phyloP scores from a whole-genome alignment of 2,113 vertebrate genomes.

The Eptesicus fuscus region DNA sequence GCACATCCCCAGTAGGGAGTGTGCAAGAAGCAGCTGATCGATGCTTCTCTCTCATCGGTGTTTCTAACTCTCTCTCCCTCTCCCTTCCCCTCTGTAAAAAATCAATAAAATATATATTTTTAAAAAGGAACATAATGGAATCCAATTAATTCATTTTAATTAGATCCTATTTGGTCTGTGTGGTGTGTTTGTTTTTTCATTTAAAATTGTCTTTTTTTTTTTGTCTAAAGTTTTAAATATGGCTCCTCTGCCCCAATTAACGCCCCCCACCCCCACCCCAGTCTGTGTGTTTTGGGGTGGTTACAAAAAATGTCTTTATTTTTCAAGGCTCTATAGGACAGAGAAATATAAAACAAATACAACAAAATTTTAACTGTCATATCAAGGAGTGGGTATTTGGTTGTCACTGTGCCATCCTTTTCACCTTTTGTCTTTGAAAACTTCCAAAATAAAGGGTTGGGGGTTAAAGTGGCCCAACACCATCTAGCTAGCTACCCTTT shows the following conservation, averaged over 20 bases:
- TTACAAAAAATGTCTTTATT: neutral
- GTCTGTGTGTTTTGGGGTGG: neutral
- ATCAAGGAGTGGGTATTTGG: neutral
- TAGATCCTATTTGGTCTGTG: neutral
- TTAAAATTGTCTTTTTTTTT: too few species aligned
- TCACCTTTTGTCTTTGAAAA: neutral
- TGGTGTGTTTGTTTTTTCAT: too few species aligned
- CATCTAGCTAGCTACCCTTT: neutral
- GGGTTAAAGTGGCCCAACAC: neutral
- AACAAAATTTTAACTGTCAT: neutral
- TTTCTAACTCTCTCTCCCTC: too few species aligned
- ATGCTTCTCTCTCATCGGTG: too few species aligned
- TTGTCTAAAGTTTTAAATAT: too few species aligned
- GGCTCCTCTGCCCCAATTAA: too few species aligned
- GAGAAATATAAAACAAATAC: neutral
- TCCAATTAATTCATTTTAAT: neutral
- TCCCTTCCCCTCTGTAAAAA: too few species aligned
- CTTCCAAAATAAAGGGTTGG: neutral
- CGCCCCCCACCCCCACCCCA: too few species aligned
- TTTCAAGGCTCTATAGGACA: neutral
- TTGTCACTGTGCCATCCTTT: neutral
- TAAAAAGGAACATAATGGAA: neutral
- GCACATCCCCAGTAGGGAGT: too few species aligned
- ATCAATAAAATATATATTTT: too few species aligned
- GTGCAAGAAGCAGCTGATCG: too few species aligned